A percentile compares a stretch with the other conserved stretches of the same genome.
Conservation (phyloP, 2,113 vertebrate genomes). For the Saimiri boliviensis region DNA sequence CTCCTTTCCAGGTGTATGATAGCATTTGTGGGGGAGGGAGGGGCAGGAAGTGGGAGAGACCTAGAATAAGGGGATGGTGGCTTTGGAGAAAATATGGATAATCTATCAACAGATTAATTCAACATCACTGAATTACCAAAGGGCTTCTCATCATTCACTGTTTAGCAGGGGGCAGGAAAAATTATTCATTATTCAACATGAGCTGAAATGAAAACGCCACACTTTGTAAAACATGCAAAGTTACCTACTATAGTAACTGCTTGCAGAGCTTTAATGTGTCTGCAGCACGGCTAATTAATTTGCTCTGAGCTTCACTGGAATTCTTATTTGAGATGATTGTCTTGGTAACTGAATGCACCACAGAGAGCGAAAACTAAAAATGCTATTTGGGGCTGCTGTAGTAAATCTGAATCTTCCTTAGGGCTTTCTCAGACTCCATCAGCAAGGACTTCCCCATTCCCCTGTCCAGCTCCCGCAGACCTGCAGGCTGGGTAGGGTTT, state of each 20-base stretch:
- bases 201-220: conserved; percentile 63
- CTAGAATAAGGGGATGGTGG: neutral
- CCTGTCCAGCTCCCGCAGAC: neutral
- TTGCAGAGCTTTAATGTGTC: conserved; percentile 74
- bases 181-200: conserved; percentile 71
- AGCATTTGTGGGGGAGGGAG: neutral
- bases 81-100: neutral
- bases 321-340: conserved; percentile 76
- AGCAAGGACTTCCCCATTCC: neutral
- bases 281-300: conserved; percentile 77
- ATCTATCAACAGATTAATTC: conserved; percentile 51
- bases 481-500: neutral
- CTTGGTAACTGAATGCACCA: conserved; percentile 69
- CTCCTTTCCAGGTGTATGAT: neutral
- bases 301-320: conserved; percentile 72
- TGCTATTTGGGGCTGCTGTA: conserved; percentile 26
- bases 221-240: conserved; percentile 77
- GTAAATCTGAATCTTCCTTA: neutral
- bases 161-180: conserved; percentile 69
- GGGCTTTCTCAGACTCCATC: neutral
- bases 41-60: neutral
- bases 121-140: conserved; percentile 41
- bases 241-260: conserved; percentile 74
- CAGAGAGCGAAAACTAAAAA: conserved; percentile 56
- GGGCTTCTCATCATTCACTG: conserved; percentile 61